Conservation (phyloP, 2,888 invertebrate species). For the Platynereis dumerilii region DNA sequence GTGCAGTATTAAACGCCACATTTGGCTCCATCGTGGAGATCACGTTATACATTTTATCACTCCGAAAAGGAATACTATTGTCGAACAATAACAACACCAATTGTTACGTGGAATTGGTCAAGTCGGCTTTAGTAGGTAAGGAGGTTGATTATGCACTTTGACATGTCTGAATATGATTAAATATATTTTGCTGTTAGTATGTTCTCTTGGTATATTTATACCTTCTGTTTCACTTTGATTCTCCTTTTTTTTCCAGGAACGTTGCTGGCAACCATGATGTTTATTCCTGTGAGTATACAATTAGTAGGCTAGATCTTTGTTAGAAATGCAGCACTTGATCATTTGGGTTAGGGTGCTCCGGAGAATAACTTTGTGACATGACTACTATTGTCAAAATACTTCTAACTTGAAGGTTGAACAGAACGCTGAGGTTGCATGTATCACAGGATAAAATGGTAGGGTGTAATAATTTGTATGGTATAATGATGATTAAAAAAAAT, state of each 20-base stretch:
- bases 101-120: slow-evolving; percentile 54
- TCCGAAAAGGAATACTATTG: slow-evolving; percentile 41
- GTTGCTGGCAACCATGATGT: slow-evolving; percentile 52
- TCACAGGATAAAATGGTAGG: too few relatives aligned
- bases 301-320: slow-evolving; percentile 1
- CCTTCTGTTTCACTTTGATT: neutral
- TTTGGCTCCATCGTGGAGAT: slow-evolving; percentile 59
- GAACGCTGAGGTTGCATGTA: too few relatives aligned
- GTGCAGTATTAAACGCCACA: slow-evolving; percentile 58
- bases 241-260: slow-evolving; percentile 46
- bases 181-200: neutral
- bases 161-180: slow-evolving; percentile 1
- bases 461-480: too few relatives aligned
- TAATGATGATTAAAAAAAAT: too few relatives aligned
- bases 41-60: slow-evolving; percentile 51
- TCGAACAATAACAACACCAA: slow-evolving; percentile 31
- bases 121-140: slow-evolving; percentile 53
- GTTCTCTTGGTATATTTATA: too few relatives aligned
- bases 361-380: too few relatives aligned
- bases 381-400: too few relatives aligned
- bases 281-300: slow-evolving; percentile 54
- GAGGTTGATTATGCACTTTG: neutral
- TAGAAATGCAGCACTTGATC: too few relatives aligned
- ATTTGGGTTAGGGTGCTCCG: too few relatives aligned
- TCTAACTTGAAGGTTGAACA: neutral